Evolutionary conservation across 2,888 invertebrate genomes (phyloP), one percentile per base, ranked within the genome.

Genomic region (Chrysolina oricalcia): DNA sequence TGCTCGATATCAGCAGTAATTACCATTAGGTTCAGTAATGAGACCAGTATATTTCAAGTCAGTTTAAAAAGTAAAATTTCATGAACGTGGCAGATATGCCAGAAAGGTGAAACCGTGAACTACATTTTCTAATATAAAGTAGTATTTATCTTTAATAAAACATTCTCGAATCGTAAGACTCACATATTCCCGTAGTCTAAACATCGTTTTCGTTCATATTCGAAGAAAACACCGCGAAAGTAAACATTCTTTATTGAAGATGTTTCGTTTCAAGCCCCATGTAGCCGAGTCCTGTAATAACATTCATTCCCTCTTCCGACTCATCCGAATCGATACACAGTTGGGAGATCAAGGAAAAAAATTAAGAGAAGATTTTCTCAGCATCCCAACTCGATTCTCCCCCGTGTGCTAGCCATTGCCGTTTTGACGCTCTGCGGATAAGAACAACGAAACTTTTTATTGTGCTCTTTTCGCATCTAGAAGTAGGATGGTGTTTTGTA

Each of bases 391-490:
- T 72, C 53, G 72, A 65, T 59, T 70, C 59, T 68, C 62, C 64
- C 50, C 70, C 48, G 72, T 65, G 70, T 76, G 64, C 43, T 41
- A 43, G 72, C 68, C 62, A 62, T 41, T 59, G 41, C 74, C 46
- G 65, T 74, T 72, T 77, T 67, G 69, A 74, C 67, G 63, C 46
- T 68, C 56, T 72, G 69, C 74, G 67, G 15, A 35, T 72, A 73
- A 75, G 75, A 78, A 77, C 78, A 80, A 80, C 80, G 81, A 81
- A 80, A 79, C 75, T 81, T 80, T 81, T 82, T 80, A 79, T 82
- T 79, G 76, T 74, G 70, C 68, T 76, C 75, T 76, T 69, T 69
- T 50, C 67, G 41, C 35, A 76, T 73, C 74, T 74, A 41, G 48
- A 72, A 69, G 68, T 77, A 78, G 74, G 76, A 72, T 50, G 66